Conservation (phyloP, 92 coral and sea anemone genomes). For the Epizoanthus illoricatus region DNA sequence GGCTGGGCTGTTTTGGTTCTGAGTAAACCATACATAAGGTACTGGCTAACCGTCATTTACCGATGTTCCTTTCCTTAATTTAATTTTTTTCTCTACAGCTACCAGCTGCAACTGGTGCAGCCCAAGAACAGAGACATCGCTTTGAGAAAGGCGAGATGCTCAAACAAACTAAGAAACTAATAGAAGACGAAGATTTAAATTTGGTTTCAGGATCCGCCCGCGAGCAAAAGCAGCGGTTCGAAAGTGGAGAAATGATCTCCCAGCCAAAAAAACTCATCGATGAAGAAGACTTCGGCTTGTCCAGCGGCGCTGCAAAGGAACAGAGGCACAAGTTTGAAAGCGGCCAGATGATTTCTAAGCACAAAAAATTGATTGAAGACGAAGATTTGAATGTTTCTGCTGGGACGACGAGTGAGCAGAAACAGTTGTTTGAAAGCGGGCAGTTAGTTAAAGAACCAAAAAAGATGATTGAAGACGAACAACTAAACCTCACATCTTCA, state of each 20-base stretch:
- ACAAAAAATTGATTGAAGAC: constrained; percentile 16
- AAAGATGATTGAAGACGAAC: constrained; percentile 30
- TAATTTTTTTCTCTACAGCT: background rate
- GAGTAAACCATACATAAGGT: too few relatives aligned
- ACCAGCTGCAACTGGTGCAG: constrained; percentile 11
- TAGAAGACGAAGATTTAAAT: constrained; percentile 25
- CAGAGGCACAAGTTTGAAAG: constrained; percentile 42
- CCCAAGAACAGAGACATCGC: constrained; percentile 26
- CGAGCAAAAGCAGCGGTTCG: constrained; percentile 39
- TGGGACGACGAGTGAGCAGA: constrained; percentile 27
- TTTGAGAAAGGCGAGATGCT: constrained; percentile 33
- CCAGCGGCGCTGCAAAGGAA: constrained; percentile 23
- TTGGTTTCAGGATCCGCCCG: constrained; percentile 28
- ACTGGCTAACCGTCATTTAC: too few relatives aligned
- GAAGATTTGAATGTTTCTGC: constrained; percentile 29
- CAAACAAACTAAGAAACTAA: constrained; percentile 12
- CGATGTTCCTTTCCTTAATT: background rate
- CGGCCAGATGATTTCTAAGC: constrained; percentile 28
- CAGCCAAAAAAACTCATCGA: constrained; percentile 28
- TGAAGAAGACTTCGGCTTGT: constrained; percentile 31
- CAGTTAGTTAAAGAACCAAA: background rate
- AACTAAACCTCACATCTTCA: background rate
- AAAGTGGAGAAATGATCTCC: constrained; percentile 19
- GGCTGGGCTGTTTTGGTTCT: too few relatives aligned
- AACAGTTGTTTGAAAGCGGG: constrained; percentile 28